A percentile compares a stretch with the other conserved stretches of the same genome.
phyloP scores from a whole-genome alignment of 1,140 invertebrate species.

The Pseudomyrmex sp. region DNA sequence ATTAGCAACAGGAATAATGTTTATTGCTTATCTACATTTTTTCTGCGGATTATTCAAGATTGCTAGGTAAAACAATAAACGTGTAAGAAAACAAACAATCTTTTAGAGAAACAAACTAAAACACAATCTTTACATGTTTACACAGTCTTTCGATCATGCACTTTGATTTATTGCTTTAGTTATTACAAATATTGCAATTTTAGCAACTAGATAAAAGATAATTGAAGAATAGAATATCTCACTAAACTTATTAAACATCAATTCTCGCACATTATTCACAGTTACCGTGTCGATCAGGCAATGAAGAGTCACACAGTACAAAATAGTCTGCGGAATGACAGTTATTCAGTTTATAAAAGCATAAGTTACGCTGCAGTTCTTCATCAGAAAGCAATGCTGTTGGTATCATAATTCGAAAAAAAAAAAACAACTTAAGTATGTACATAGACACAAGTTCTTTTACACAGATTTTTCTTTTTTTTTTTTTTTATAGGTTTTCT shows the following conservation, averaged over 20 bases:
- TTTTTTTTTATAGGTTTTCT: neutral
- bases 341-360: neutral
- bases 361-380: constrained; percentile 5
- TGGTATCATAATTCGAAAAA: neutral
- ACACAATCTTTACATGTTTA: too few species aligned
- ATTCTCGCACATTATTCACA: neutral
- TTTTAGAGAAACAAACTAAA: neutral
- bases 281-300: neutral
- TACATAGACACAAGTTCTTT: neutral
- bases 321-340: neutral
- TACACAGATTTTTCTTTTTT: too few species aligned
- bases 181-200: too few species aligned
- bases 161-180: too few species aligned
- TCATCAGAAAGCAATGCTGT: constrained; percentile 20
- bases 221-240: too few species aligned
- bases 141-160: too few species aligned
- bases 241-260: too few species aligned
- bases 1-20: neutral
- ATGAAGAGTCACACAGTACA: neutral
- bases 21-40: neutral
- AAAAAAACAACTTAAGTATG: too few species aligned
- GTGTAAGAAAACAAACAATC: neutral
- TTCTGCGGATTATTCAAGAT: neutral
- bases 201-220: too few species aligned
- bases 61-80: neutral